Evolutionary conservation across 2,888 invertebrate species (phyloP).

Genomic region (Melinaea marsaeus): DNA sequence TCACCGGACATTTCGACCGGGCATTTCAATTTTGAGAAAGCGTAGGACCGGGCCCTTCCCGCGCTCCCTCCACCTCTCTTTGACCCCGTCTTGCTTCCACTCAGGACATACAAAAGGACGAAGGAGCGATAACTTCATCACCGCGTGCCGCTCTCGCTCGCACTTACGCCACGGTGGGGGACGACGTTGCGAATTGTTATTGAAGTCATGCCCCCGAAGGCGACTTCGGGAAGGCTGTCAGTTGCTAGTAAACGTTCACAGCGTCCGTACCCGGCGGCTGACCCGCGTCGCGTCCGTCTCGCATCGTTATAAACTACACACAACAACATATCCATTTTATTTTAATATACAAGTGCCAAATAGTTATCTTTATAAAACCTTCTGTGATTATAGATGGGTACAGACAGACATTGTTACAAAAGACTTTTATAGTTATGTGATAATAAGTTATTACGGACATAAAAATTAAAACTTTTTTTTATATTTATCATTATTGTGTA

Average conservation of each 20-base stretch:
- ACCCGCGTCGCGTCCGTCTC: conserved; percentile 53
- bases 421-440: conserved; percentile 45
- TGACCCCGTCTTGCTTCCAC: conserved; percentile 66
- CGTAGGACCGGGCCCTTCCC: conserved; percentile 72
- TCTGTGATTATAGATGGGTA: conserved; percentile 55
- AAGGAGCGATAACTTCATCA: conserved; percentile 79
- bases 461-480: conserved; percentile 43
- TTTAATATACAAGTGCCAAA: conserved; percentile 66
- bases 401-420: conserved; percentile 37
- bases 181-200: conserved; percentile 79
- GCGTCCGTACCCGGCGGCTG: conserved; percentile 70
- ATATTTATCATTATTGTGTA: conserved; percentile 34
- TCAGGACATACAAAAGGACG: conserved; percentile 78
- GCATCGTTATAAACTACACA: conserved; percentile 54
- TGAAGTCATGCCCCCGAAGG: conserved; percentile 79
- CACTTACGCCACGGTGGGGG: conserved; percentile 74
- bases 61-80: conserved; percentile 50
- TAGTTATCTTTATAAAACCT: conserved; percentile 43
- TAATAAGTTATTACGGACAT: conserved; percentile 43
- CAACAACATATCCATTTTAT: conserved; percentile 42
- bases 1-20: conserved; percentile 79
- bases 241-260: conserved; percentile 75
- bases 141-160: conserved; percentile 70
- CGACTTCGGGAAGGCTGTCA: conserved; percentile 78
- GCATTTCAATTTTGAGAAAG: conserved; percentile 80